These are phyloP conservation scores for Monochamus saltuarius DNA, from an alignment of 1,140 invertebrate species.

Conservation along the genomic window DNA sequence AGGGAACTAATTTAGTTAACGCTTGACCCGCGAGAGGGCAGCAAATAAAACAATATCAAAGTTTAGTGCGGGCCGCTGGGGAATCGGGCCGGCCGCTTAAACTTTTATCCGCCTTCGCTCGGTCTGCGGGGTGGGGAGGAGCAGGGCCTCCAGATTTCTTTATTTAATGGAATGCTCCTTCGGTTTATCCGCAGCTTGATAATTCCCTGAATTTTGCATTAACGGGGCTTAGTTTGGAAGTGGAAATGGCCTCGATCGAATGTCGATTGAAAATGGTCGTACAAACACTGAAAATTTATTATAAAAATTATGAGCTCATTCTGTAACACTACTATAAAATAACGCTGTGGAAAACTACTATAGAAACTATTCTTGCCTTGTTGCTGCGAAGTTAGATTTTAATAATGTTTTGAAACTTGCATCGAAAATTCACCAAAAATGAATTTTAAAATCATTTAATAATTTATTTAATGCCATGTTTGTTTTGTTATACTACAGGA, in stretches of 20 bases:
- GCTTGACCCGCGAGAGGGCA: constrained; percentile 48
- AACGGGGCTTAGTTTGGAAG: background rate
- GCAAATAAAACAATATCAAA: constrained; percentile 54
- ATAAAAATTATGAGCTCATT: too few relatives aligned
- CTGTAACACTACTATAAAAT: too few relatives aligned
- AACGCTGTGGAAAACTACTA: too few relatives aligned
- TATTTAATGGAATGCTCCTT: constrained; percentile 6
- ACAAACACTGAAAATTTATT: too few relatives aligned
- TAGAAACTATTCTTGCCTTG: too few relatives aligned
- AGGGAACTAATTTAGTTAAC: constrained; percentile 50
- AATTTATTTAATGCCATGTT: too few relatives aligned
- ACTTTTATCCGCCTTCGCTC: constrained; percentile 33
- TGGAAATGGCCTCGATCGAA: constrained; percentile 5
- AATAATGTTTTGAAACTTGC: too few relatives aligned
- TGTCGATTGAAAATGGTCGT: constrained; percentile 9
- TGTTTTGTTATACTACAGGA: too few relatives aligned
- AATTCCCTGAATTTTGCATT: constrained; percentile 7
- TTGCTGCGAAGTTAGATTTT: too few relatives aligned
- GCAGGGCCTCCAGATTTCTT: constrained; percentile 8
- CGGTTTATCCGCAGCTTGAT: background rate
- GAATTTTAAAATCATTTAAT: too few relatives aligned
- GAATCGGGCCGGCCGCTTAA: constrained; percentile 26
- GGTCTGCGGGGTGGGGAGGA: background rate
- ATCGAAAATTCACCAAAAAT: too few relatives aligned
- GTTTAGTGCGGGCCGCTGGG: constrained; percentile 45